phyloP scores from a whole-genome alignment of 2,113 vertebrate genomes.

The Microcebus jonahi region DNA sequence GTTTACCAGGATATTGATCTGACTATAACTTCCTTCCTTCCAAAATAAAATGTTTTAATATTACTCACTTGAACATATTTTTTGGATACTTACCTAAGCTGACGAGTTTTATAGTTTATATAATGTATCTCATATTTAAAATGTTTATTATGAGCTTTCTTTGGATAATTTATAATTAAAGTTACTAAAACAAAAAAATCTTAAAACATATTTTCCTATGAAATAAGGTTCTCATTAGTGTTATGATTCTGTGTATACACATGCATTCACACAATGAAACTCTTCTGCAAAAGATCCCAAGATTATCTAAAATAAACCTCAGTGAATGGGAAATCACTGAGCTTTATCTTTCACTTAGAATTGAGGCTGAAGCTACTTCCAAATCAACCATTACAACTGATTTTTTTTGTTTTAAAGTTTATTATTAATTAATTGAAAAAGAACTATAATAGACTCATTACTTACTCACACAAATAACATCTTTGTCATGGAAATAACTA shows the following conservation, averaged over 20 bases:
- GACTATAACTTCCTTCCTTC: background rate
- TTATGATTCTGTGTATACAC: background rate
- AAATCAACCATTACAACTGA: background rate
- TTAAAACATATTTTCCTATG: background rate
- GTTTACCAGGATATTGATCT: background rate
- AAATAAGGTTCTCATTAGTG: background rate
- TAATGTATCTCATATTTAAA: background rate
- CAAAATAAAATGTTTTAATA: background rate
- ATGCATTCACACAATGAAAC: background rate
- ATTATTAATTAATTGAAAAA: background rate
- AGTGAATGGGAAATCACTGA: background rate
- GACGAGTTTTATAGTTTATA: background rate
- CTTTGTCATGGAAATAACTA: background rate
- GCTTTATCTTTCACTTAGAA: background rate
- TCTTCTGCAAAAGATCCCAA: background rate
- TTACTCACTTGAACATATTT: background rate
- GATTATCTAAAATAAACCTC: background rate
- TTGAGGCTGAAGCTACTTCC: background rate
- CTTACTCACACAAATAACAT: background rate
- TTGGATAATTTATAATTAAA: background rate
- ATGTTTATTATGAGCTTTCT: background rate
- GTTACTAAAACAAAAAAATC: background rate
- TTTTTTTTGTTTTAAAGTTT: background rate
- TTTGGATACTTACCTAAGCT: background rate
- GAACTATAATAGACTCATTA: background rate